phyloP scores from a whole-genome alignment of 2,797 vertebrate species.

The Cheirogaleus major region DNA sequence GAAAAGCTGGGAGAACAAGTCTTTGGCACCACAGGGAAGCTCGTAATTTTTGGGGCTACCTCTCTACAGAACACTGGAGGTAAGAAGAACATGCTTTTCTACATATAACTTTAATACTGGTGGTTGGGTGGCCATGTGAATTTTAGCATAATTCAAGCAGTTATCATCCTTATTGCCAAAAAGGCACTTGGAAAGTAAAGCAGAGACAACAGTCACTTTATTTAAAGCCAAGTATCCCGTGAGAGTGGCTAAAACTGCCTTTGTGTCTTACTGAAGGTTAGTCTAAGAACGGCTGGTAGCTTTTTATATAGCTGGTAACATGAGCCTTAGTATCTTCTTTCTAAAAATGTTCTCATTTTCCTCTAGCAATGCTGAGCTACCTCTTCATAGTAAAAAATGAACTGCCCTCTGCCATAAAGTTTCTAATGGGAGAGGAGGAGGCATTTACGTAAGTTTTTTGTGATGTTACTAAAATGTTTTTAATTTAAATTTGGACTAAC shows the following conservation, averaged over 20 bases:
- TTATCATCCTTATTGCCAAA: conserved; percentile 4
- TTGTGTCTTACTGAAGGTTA: not conserved
- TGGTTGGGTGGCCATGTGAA: not conserved
- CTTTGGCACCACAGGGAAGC: conserved; percentile 87
- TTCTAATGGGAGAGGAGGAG: conserved; percentile 85
- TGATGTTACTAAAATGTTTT: conserved; percentile 45
- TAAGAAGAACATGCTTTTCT: conserved; percentile 72
- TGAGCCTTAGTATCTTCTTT: conserved; percentile 60
- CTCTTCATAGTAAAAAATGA: conserved; percentile 91
- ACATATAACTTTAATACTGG: not conserved
- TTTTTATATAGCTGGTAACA: not conserved
- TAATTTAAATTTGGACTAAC: not conserved
- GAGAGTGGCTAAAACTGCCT: not conserved
- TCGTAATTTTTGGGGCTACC: conserved; percentile 88
- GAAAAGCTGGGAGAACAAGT: conserved; percentile 89
- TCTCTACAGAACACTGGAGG: conserved; percentile 90
- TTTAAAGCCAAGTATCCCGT: not conserved
- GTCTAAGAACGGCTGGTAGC: not conserved
- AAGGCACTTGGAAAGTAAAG: not conserved
- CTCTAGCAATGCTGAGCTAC: conserved; percentile 89
- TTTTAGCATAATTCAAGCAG: not conserved
- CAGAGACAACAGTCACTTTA: not conserved
- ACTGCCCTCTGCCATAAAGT: conserved; percentile 87
- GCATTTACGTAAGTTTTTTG: conserved; percentile 83
- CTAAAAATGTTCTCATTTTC: conserved; percentile 77